These are phyloP conservation scores for Heliornis fulica DNA, from an alignment of 2,113 vertebrate species.

Conservation along the genomic window DNA sequence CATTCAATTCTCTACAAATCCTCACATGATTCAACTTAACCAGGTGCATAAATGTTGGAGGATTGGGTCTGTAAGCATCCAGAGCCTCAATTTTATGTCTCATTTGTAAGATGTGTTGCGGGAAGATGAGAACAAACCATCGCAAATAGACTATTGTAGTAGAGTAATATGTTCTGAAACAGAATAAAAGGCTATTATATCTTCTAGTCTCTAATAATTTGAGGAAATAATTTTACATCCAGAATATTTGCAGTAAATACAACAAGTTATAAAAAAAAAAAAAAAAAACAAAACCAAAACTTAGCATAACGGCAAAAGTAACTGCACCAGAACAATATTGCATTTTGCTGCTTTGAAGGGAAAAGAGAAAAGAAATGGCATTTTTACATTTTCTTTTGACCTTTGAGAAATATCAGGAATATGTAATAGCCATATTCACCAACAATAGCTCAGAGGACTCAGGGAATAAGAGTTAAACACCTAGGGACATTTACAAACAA, in stretches of 20 bases:
- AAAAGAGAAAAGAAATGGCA: constrained; percentile 36
- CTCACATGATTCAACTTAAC: constrained; percentile 43
- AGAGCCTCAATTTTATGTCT: constrained; percentile 31
- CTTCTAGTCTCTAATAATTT: constrained; percentile 44
- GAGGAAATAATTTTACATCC: constrained; percentile 48
- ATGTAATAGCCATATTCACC: constrained; percentile 50
- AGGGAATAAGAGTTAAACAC: constrained; percentile 48
- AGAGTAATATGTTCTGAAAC: constrained; percentile 13
- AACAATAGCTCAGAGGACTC: constrained; percentile 35
- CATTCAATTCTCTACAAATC: background rate
- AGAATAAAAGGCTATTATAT: constrained; percentile 57
- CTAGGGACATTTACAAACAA: constrained; percentile 60
- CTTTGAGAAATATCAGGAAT: constrained; percentile 70
- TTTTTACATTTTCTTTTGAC: constrained; percentile 68
- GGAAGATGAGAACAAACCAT: constrained; percentile 51
- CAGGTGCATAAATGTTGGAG: constrained; percentile 52
- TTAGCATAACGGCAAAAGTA: constrained; percentile 13
- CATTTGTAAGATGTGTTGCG: constrained; percentile 30
- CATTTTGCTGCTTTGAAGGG: constrained; percentile 15
- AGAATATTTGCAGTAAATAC: constrained; percentile 61
- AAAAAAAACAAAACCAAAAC: no score
- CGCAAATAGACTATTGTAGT: background rate
- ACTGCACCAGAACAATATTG: constrained; percentile 29
- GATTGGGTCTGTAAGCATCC: constrained; percentile 31
- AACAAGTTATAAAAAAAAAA: constrained; percentile 39